Evolutionary conservation across 2,888 invertebrate genomes (phyloP).

Genomic region (Sinotaia quadrata): DNA sequence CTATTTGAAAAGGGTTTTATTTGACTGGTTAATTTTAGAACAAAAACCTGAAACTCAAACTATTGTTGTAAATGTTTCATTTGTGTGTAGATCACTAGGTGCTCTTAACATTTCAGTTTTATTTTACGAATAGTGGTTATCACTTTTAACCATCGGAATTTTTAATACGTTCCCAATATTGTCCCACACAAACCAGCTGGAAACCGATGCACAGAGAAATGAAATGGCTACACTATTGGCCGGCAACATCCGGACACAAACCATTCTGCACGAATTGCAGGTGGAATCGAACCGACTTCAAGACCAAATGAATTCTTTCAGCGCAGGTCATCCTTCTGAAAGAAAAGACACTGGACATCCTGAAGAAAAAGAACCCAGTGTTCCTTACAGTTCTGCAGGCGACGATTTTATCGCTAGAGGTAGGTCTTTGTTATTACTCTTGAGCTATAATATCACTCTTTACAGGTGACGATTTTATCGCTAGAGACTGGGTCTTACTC

Average conservation of each 20-base stretch:
- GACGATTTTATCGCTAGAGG: constrained; percentile 24
- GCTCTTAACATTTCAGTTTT: no score
- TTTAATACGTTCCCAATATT: not conserved
- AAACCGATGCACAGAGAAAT: constrained; percentile 20
- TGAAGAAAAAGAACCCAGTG: not conserved
- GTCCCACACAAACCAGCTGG: constrained; percentile 1
- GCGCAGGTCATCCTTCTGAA: constrained; percentile 11
- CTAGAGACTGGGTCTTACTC: no score
- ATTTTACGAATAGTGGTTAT: no score
- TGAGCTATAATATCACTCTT: no score
- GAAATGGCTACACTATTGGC: constrained; percentile 26
- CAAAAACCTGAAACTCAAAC: no score
- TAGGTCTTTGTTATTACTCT: not conserved
- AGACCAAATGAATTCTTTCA: constrained; percentile 23
- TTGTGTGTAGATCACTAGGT: no score
- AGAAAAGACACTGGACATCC: not conserved
- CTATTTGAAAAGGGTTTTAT: no score
- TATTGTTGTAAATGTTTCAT: no score
- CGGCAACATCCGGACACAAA: constrained; percentile 21
- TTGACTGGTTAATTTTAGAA: no score
- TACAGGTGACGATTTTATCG: no score
- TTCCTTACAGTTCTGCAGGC: constrained; percentile 13
- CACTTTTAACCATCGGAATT: no score
- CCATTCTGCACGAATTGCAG: constrained; percentile 32
- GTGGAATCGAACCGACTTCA: constrained; percentile 24